Evolutionary conservation across 1,140 invertebrate genomes (phyloP), one percentile per base, ranked within the genome.

Genomic region (Caenorhabditis latens): DNA sequence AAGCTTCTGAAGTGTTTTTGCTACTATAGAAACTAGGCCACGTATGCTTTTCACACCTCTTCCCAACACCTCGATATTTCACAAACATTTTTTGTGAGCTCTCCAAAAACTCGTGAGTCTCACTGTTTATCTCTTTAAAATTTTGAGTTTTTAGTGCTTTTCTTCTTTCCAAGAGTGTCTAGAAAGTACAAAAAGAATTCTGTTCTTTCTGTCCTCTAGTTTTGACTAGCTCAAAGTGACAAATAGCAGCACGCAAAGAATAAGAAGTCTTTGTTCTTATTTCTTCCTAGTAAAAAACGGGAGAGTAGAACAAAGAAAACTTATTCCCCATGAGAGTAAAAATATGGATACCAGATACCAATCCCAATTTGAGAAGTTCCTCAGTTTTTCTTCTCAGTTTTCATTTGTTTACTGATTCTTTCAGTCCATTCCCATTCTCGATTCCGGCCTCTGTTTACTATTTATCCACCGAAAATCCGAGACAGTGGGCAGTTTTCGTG

Each of bases 361-460:
- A 79, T 50, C 65, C 40, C 14, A 79, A 50, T 50, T 48, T 79
- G 43, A 79, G 21, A 53, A 24, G 71, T 79, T 43, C 65, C 40
- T 50, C 61, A 63, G 46, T 50, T 79, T 50, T 50, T 53, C n/a
- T 79, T 79, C 71, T 50, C 71, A 19, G 19, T 71, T 71, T 43
- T 46, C 4, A 32, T 79, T n/a, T 4, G n/a, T 79, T 79, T 50
- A 24, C 24, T 63, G 61, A 63, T 63, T 63, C 61, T 79, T 79
- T 21, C 43, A 50, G 46, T 21, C 46, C 21, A 79, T 79, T 79
- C 53, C n/a, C 65, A 71, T 71, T 19, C 40, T 71, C 42, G 0
- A 19, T 79, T 79, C 46, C 71, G 11, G 42, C 42, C 65, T 8
- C 65, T 71, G 65, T 71, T 71, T 71, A 71, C 42, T 43, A 42